Conservation (phyloP, 2,888 invertebrate genomes). For the Trachelus iudaicus region DNA sequence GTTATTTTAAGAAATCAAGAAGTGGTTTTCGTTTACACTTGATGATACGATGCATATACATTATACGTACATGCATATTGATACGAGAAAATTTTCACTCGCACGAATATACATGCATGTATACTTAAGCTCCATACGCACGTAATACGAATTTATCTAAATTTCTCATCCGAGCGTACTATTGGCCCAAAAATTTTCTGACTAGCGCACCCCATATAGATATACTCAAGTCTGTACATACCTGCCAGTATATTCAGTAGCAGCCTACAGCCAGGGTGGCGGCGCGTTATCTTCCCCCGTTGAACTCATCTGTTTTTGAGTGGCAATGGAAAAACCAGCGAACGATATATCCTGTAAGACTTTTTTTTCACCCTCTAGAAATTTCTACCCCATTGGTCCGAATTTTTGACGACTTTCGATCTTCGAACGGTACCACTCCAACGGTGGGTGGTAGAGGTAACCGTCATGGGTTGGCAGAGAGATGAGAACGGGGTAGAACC, state of each 20-base stretch:
- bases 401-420: neutral
- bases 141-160: neutral
- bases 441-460: neutral
- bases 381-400: neutral
- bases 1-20: neutral
- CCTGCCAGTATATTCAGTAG: neutral
- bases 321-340: neutral
- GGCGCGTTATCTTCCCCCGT: neutral
- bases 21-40: neutral
- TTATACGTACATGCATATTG: neutral
- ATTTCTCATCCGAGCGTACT: neutral
- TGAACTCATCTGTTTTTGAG: neutral
- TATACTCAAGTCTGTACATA: neutral
- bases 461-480: neutral
- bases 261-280: neutral
- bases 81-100: neutral
- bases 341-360: neutral
- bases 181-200: neutral
- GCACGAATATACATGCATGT: neutral
- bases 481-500: conserved; percentile 24
- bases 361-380: neutral
- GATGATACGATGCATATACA: neutral
- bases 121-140: neutral
- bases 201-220: neutral
- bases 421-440: neutral